phyloP scores from a whole-genome alignment of 2,888 invertebrate genomes.

The Oscheius myriophilus region DNA sequence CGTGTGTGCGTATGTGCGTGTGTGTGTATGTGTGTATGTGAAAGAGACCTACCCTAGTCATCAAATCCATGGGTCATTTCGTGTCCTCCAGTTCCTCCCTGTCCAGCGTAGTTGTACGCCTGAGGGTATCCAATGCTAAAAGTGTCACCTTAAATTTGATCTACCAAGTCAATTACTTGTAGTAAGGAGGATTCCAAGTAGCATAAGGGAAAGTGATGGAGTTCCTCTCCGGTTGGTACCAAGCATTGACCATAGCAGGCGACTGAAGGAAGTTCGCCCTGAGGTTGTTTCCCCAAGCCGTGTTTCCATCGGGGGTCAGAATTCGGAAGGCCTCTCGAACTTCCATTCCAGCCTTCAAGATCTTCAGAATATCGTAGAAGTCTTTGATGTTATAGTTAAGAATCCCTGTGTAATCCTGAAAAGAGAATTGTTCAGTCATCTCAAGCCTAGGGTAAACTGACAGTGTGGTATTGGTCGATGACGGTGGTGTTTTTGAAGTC shows the following conservation, averaged over 20 bases:
- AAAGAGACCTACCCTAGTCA: slow-evolving; percentile 47
- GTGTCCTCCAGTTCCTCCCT: slow-evolving; percentile 67
- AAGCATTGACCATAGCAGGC: slow-evolving; percentile 67
- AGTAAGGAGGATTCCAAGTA: slow-evolving; percentile 63
- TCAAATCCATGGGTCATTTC: slow-evolving; percentile 67
- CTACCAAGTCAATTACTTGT: no score
- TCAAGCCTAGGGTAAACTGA: background rate
- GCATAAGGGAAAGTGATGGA: slow-evolving; percentile 68
- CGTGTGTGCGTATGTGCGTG: no score
- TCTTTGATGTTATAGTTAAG: slow-evolving; percentile 42
- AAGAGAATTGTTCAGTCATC: background rate
- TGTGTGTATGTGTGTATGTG: no score
- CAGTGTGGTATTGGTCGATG: slow-evolving; percentile 56
- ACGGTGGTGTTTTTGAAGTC: slow-evolving; percentile 40
- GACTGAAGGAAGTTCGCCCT: slow-evolving; percentile 58
- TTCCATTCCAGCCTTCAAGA: slow-evolving; percentile 54
- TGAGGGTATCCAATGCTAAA: slow-evolving; percentile 60
- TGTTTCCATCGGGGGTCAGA: slow-evolving; percentile 42
- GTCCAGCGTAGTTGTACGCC: slow-evolving; percentile 66
- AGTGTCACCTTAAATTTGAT: no score
- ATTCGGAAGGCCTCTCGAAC: slow-evolving; percentile 56
- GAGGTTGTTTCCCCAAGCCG: slow-evolving; percentile 33
- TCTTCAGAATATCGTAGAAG: slow-evolving; percentile 47
- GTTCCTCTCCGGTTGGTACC: slow-evolving; percentile 67
- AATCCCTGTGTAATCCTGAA: slow-evolving; percentile 52